Percentiles rank a stretch among this genome's conserved stretches.
Conservation (phyloP, 1,140 invertebrate species). For the Xylocopa sonorina region DNA sequence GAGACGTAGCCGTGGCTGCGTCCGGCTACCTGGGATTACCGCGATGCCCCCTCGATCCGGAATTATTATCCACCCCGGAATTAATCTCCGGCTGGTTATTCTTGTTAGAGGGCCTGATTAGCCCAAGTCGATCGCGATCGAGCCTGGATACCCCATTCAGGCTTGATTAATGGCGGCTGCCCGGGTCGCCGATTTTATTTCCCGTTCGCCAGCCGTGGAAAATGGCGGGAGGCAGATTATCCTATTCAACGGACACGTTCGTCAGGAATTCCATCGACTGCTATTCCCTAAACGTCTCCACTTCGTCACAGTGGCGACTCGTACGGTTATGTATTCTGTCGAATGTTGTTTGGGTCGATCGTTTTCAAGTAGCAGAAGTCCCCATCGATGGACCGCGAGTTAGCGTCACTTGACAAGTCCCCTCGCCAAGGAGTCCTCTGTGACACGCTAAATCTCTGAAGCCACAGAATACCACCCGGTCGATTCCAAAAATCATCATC, state of each 20-base stretch:
- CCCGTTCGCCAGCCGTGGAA: not conserved
- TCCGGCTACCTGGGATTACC: not conserved
- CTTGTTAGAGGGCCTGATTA: conserved; percentile 40
- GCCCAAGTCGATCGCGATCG: conserved; percentile 12
- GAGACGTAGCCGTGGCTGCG: conserved; percentile 8
- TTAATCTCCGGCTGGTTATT: conserved; percentile 7
- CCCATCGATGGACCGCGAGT: no score
- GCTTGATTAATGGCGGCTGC: conserved; percentile 22
- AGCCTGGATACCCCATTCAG: not conserved
- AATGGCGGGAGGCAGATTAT: not conserved
- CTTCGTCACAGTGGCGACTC: no score
- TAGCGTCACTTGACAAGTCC: no score
- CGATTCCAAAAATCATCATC: no score
- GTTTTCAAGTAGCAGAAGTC: no score
- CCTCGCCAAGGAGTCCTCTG: no score
- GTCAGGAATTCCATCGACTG: not conserved
- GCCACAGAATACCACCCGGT: no score
- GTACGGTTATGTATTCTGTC: no score
- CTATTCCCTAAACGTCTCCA: no score
- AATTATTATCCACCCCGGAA: conserved; percentile 21
- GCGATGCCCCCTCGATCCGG: conserved; percentile 1
- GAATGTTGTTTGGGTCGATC: no score
- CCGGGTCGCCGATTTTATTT: not conserved
- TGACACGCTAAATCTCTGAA: no score
- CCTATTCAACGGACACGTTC: not conserved